These are phyloP conservation scores for Brotula barbata DNA, from an alignment of 2,797 vertebrate species.

Conservation along the genomic window DNA sequence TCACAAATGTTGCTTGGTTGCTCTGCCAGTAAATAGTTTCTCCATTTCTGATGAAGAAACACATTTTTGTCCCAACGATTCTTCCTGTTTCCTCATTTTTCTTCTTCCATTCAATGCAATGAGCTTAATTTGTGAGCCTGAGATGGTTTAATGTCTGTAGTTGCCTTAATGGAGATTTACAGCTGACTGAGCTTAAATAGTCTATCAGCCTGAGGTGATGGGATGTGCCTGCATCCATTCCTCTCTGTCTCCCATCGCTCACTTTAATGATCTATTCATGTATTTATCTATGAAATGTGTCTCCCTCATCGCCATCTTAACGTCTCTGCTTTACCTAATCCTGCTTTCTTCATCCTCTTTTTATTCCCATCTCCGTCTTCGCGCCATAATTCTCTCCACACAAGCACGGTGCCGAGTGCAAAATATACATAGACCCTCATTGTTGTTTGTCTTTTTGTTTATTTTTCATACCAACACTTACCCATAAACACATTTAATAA, in stretches of 20 bases:
- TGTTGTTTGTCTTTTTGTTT: constrained; percentile 27
- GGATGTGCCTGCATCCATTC: constrained; percentile 27
- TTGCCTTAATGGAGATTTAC: constrained; percentile 7
- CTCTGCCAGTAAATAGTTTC: background rate
- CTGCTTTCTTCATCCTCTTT: constrained; percentile 3
- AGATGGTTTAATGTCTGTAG: constrained; percentile 1
- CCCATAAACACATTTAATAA: constrained; percentile 49
- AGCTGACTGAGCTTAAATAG: constrained; percentile 26
- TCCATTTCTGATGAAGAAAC: constrained; percentile 6
- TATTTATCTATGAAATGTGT: constrained; percentile 1
- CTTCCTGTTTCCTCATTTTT: background rate
- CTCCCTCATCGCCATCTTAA: constrained; percentile 7
- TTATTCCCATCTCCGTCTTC: constrained; percentile 4
- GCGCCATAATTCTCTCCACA: constrained; percentile 2
- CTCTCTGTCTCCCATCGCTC: background rate
- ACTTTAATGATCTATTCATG: constrained; percentile 1
- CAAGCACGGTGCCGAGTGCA: background rate
- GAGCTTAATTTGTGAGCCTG: constrained; percentile 1
- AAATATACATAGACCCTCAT: constrained; percentile 9
- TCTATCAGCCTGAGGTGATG: constrained; percentile 38
- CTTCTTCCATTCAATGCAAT: background rate
- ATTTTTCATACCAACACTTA: background rate
- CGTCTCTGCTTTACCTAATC: background rate
- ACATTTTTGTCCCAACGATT: constrained; percentile 14
- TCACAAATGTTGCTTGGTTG: constrained; percentile 3